Percentiles rank a stretch among this genome's conserved stretches.
Evolutionary conservation across 92 coral and sea anemone species (phyloP).

Genomic region (Paragorgia papillata): DNA sequence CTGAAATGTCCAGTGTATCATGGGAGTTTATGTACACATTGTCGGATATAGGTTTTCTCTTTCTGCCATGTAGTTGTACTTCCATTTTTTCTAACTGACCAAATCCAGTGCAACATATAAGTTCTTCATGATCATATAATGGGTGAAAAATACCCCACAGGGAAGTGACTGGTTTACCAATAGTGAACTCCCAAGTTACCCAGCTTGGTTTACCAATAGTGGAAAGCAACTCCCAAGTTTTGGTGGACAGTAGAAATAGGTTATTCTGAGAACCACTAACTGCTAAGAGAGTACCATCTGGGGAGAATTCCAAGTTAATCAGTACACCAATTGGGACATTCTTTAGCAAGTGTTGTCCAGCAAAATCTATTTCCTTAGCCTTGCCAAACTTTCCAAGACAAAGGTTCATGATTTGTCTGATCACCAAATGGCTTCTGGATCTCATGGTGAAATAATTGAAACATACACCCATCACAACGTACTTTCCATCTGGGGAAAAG

Average conservation of each 20-base stretch:
- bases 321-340: background rate
- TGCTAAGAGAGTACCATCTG: conserved; percentile 14
- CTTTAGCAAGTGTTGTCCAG: background rate
- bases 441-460: conserved; percentile 9
- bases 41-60: background rate
- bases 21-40: background rate
- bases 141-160: conserved; percentile 31
- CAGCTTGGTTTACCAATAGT: background rate
- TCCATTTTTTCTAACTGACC: conserved; percentile 18
- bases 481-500: conserved; percentile 38
- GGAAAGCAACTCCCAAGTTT: conserved; percentile 13
- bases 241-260: conserved; percentile 10
- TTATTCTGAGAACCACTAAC: background rate
- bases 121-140: background rate
- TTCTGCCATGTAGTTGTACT: background rate
- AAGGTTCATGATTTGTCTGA: background rate
- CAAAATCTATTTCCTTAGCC: background rate
- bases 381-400: conserved; percentile 3
- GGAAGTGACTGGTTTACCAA: background rate
- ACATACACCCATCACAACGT: conserved; percentile 20
- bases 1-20: background rate
- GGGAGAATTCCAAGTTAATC: conserved; percentile 17
- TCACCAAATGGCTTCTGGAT: conserved; percentile 21
- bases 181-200: too few species aligned
- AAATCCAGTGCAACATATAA: conserved; percentile 6